Base-by-base conservation (phyloP, 2,888 invertebrate species). In the Mantis religiosa region DNA sequence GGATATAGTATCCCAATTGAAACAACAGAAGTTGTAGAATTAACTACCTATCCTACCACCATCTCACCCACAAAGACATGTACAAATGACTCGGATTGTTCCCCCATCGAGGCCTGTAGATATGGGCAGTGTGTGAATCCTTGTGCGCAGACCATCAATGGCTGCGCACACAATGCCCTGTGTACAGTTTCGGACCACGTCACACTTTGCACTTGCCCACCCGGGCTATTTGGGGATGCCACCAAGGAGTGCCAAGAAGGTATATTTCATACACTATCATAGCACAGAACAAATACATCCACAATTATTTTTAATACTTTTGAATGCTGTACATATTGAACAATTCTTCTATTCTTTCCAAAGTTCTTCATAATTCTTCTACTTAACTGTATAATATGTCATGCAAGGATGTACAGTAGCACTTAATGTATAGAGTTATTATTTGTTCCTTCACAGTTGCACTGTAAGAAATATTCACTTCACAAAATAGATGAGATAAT, bases 121-220 rank as follows among this genome's bases (percentile, higher is more conserved):
- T 94, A 94, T 91, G 95, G 95, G 93, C 93, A 94, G 92, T 96
- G 96, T 93, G 94, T 95, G 93, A 95, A 95, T 92, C 95, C 95
- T 91, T 96, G 96, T 93, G 92, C 91, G 92, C 94, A 92, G 91
- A 93, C 93, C 92, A 92, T 92, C 89, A 91, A 91, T 90, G 94
- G 93, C 87, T 96, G 96, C 94, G 95, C 94, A 92, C 93, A 94
- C 92, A 95, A 95, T 92, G 94, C 95, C 92, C 93, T 94, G 92
- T 96, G 96, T 94, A 94, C 93, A 92, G 95, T 95, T 92, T 93
- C 94, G 93, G 94, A 95, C 93, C 96, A 96, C 93, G 94, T 94
- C 91, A 95, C 95, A 92, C 93, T 94, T 92, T 96, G 96, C 94
- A 93, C 94, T 92, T 96, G 96, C 92, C 94, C 94, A 90, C 93